phyloP scores from a whole-genome alignment of 2,797 vertebrate species.

The Tapera naevia region DNA sequence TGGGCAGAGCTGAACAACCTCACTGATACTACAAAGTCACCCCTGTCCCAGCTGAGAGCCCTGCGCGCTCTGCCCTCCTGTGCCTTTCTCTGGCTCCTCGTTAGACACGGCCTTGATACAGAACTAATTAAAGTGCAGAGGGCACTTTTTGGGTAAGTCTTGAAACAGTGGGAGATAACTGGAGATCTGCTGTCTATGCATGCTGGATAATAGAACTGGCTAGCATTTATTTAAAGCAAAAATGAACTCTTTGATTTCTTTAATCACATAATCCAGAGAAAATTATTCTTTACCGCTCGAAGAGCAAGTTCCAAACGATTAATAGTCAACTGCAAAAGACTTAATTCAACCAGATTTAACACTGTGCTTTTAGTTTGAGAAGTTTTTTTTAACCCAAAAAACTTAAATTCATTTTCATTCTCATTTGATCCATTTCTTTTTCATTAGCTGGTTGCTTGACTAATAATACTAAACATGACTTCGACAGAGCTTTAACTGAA shows the following conservation, averaged over 20 bases:
- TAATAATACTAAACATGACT: background rate
- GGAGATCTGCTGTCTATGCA: background rate
- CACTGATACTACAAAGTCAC: background rate
- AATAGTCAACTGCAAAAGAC: background rate
- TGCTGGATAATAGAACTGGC: background rate
- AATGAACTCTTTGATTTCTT: slow-evolving; percentile 41
- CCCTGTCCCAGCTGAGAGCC: background rate
- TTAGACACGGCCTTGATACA: background rate
- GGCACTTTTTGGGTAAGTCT: background rate
- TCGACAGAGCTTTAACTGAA: background rate
- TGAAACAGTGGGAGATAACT: background rate
- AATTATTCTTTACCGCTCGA: slow-evolving; percentile 36
- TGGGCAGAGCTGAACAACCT: background rate
- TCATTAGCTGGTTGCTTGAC: background rate
- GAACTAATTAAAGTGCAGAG: background rate
- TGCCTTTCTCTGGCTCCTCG: background rate
- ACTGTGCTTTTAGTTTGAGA: background rate
- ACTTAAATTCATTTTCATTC: slow-evolving; percentile 20
- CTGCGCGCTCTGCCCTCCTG: background rate
- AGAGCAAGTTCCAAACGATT: slow-evolving; percentile 36
- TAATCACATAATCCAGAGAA: slow-evolving; percentile 63
- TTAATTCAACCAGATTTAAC: slow-evolving; percentile 44
- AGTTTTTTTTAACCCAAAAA: background rate
- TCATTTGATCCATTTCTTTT: slow-evolving; percentile 18
- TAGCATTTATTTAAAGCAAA: slow-evolving; percentile 1